Percentiles rank a stretch among this genome's conserved stretches.
Evolutionary conservation across 2,797 vertebrate species (phyloP).

Genomic region (Crax fasciolata): DNA sequence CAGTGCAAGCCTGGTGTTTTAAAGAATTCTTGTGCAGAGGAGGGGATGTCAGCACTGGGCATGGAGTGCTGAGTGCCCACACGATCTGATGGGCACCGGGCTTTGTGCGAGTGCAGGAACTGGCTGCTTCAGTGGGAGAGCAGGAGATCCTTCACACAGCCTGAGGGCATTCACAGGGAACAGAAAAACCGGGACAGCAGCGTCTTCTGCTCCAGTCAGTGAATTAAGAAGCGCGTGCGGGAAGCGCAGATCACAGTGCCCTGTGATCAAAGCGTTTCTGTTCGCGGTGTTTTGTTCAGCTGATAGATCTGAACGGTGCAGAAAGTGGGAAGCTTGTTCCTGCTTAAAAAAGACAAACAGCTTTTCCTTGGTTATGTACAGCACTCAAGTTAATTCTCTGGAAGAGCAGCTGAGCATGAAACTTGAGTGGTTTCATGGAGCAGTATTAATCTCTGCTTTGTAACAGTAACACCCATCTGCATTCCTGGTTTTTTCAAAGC

Average conservation of each 20-base stretch:
- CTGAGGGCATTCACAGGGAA: background rate
- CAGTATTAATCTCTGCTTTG: background rate
- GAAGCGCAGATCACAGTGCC: background rate
- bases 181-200: background rate
- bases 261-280: background rate
- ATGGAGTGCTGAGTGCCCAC: background rate
- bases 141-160: background rate
- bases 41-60: background rate
- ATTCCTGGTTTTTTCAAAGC: background rate
- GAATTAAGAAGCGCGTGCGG: background rate
- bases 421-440: background rate
- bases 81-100: background rate
- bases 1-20: conserved; percentile 8
- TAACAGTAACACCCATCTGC: background rate
- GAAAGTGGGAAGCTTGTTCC: background rate
- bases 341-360: background rate
- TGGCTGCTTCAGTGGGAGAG: background rate
- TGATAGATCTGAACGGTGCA: background rate
- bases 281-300: conserved; percentile 2
- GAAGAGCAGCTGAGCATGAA: background rate
- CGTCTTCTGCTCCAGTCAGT: background rate
- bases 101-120: background rate
- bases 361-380: background rate
- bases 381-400: background rate
- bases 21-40: background rate